Percentiles rank a stretch among this genome's conserved stretches.
phyloP scores from a whole-genome alignment of 2,888 invertebrate species.

The Danaus chrysippus region DNA sequence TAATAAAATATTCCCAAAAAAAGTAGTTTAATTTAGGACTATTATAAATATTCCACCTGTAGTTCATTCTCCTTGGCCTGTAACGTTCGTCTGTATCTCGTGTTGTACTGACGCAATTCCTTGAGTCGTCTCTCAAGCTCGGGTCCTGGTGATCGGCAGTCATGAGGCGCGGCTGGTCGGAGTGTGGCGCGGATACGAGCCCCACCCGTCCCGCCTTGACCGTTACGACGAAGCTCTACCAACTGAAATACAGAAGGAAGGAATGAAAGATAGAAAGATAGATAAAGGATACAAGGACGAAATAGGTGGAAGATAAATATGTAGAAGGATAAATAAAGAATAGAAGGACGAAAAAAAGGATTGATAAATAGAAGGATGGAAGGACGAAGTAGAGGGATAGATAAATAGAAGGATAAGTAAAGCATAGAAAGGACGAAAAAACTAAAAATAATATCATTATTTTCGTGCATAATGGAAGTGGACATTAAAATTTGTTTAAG shows the following conservation, averaged over 20 bases:
- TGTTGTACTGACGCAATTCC: conserved; percentile 91
- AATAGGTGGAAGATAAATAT: too few relatives aligned
- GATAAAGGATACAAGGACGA: background rate
- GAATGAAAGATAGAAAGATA: background rate
- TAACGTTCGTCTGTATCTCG: conserved; percentile 88
- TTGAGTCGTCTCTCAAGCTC: conserved; percentile 90
- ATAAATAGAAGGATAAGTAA: background rate
- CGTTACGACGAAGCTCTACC: conserved; percentile 90
- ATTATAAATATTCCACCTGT: conserved; percentile 79
- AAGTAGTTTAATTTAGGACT: background rate
- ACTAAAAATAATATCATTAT: background rate
- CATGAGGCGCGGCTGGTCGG: conserved; percentile 87
- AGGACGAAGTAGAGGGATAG: background rate
- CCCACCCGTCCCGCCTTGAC: conserved; percentile 89
- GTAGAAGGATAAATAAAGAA: background rate
- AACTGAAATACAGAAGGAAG: conserved; percentile 75
- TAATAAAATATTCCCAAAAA: background rate
- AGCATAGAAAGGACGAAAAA: background rate
- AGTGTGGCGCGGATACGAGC: conserved; percentile 90
- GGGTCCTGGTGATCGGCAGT: conserved; percentile 89
- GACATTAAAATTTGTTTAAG: too few relatives aligned
- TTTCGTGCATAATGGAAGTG: too few relatives aligned
- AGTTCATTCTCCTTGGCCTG: conserved; percentile 91
- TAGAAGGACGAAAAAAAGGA: conserved; percentile 29
- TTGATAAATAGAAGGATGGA: background rate